These are phyloP conservation scores for Lanius collurio DNA, from an alignment of 2,113 vertebrate species.

Conservation along the genomic window DNA sequence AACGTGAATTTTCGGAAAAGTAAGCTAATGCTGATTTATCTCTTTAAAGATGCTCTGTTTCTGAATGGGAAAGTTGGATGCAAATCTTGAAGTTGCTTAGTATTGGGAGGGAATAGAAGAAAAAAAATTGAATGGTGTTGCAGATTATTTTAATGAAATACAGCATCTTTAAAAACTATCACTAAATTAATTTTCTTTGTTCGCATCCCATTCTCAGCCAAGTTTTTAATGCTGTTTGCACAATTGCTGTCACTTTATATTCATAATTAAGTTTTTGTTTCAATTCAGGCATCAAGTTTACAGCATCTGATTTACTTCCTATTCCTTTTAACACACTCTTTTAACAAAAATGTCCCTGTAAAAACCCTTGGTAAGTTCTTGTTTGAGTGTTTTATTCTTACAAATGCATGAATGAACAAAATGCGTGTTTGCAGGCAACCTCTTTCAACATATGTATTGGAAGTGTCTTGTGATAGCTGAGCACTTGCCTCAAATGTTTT, in stretches of 20 bases:
- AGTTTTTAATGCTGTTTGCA: slow-evolving; percentile 66
- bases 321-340: slow-evolving; percentile 69
- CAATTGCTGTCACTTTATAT: slow-evolving; percentile 60
- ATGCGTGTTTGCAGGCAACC: neutral
- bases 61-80: slow-evolving; percentile 55
- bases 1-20: slow-evolving; percentile 94
- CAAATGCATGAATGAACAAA: slow-evolving; percentile 34
- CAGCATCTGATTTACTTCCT: slow-evolving; percentile 69
- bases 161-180: slow-evolving; percentile 75
- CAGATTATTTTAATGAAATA: slow-evolving; percentile 62
- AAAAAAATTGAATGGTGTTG: slow-evolving; percentile 5
- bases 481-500: neutral
- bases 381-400: slow-evolving; percentile 54
- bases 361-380: slow-evolving; percentile 59
- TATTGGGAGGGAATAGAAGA: slow-evolving; percentile 29
- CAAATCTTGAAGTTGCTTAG: slow-evolving; percentile 20
- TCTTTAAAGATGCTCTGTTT: slow-evolving; percentile 85
- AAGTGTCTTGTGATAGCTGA: neutral
- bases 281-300: slow-evolving; percentile 58
- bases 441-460: neutral
- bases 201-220: slow-evolving; percentile 59
- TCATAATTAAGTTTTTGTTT: slow-evolving; percentile 64
- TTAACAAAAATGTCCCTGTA: slow-evolving; percentile 67
- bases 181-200: slow-evolving; percentile 46
- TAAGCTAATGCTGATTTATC: slow-evolving; percentile 84